Conservation (phyloP, 2,113 vertebrate genomes). For the Onychostoma macrolepis region DNA sequence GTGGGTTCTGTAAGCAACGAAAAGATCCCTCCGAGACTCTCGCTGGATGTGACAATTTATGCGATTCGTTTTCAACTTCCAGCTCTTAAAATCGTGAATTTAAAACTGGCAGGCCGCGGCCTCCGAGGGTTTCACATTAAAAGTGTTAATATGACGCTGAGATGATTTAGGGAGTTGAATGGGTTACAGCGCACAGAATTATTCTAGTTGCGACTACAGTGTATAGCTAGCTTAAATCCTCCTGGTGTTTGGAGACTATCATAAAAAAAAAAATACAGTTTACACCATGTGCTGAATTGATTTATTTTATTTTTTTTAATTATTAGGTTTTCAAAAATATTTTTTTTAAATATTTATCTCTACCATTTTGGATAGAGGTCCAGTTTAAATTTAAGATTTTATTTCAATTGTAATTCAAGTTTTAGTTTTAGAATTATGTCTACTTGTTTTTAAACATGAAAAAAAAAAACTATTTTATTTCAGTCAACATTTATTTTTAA, state of each 20-base stretch:
- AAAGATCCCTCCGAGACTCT: slow-evolving; percentile 2
- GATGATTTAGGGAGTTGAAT: slow-evolving; percentile 31
- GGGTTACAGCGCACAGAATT: neutral
- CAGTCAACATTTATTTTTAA: neutral
- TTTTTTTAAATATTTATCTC: slow-evolving; percentile 12
- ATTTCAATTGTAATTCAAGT: neutral
- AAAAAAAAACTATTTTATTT: neutral
- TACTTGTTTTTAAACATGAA: neutral
- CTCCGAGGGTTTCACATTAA: slow-evolving; percentile 30
- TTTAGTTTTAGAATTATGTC: too few species aligned
- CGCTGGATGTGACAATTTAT: slow-evolving; percentile 36
- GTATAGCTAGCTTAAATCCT: slow-evolving; percentile 22
- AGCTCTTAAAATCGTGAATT: slow-evolving; percentile 22
- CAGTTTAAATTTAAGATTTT: neutral
- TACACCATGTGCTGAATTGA: neutral
- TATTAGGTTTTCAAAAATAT: neutral
- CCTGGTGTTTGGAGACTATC: slow-evolving; percentile 11
- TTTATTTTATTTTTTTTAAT: too few species aligned
- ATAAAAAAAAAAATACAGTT: slow-evolving; percentile 22
- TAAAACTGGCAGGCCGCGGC: neutral
- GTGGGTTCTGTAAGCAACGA: slow-evolving; percentile 8
- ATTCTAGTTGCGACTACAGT: neutral
- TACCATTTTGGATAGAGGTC: neutral
- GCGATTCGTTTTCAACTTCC: slow-evolving; percentile 11
- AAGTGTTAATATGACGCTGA: slow-evolving; percentile 38